A percentile compares a stretch with the other conserved stretches of the same genome.
These are phyloP conservation scores for Sphaerodactylus townsendi DNA, from an alignment of 2,113 vertebrate genomes.

Conservation along the genomic window DNA sequence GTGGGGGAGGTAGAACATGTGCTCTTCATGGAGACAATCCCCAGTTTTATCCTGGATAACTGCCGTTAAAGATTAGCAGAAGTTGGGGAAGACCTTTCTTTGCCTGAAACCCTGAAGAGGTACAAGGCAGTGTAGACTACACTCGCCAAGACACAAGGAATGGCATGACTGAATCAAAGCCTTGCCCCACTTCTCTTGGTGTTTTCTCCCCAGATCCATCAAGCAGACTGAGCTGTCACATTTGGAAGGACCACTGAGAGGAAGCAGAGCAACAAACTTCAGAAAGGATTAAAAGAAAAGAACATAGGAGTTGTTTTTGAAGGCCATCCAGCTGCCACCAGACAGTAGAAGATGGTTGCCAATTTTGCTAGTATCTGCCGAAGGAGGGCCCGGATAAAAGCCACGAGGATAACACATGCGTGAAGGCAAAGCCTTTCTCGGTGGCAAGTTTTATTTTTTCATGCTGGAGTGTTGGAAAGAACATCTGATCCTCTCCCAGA, in stretches of 20 bases:
- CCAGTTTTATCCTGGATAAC: too few relatives aligned
- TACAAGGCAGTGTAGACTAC: too few relatives aligned
- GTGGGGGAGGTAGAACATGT: too few relatives aligned
- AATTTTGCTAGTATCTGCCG: conserved; percentile 50
- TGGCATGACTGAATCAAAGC: too few relatives aligned
- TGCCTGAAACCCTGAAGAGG: too few relatives aligned
- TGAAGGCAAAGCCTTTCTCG: conserved; percentile 39
- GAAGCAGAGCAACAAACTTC: conserved; percentile 37
- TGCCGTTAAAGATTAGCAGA: too few relatives aligned
- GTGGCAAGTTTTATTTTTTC: conserved; percentile 43
- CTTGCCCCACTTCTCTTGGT: conserved; percentile 5
- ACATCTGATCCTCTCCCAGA: conserved; percentile 56
- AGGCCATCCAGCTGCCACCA: conserved; percentile 9
- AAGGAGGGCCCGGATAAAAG: conserved; percentile 45
- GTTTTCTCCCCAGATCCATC: neutral
- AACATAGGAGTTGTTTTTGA: neutral
- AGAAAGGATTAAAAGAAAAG: conserved; percentile 35
- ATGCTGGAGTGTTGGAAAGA: conserved; percentile 42
- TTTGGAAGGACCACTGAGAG: conserved; percentile 3
- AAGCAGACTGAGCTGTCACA: conserved; percentile 13
- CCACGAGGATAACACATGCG: neutral
- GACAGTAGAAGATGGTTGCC: conserved; percentile 31
- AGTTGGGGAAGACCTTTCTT: too few relatives aligned
- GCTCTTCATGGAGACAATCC: too few relatives aligned
- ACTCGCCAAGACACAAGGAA: too few relatives aligned